Percentiles rank a stretch among this genome's conserved stretches.
Evolutionary conservation across 2,797 vertebrate genomes (phyloP).

Genomic region (Myotis findleyi): DNA sequence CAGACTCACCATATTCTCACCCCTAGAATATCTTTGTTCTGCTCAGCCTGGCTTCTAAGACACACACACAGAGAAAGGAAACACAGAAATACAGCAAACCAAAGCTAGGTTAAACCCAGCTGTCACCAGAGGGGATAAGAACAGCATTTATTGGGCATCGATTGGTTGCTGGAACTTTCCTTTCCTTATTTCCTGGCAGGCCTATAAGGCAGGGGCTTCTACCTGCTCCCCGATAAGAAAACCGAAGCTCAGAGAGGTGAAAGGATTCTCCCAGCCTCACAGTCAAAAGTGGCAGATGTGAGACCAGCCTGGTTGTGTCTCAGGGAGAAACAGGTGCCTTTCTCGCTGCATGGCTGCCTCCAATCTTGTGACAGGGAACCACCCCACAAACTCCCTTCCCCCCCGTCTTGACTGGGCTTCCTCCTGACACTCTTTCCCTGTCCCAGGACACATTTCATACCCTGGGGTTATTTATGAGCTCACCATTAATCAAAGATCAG

Average conservation of each 20-base stretch:
- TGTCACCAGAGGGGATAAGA: background rate
- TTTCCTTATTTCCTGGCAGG: background rate
- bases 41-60: background rate
- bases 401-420: background rate
- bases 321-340: background rate
- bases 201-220: background rate
- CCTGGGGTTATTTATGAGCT: conserved; percentile 79
- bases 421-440: conserved; percentile 29
- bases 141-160: background rate
- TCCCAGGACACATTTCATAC: conserved; percentile 69
- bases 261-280: background rate
- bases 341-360: background rate
- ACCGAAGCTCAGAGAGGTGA: background rate
- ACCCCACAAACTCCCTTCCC: background rate
- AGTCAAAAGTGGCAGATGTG: background rate
- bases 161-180: background rate
- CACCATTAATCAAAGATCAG: conserved; percentile 83
- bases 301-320: background rate
- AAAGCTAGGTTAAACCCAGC: background rate
- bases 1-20: background rate
- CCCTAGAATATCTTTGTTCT: background rate
- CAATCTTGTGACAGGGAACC: background rate
- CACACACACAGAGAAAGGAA: background rate
- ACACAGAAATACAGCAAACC: background rate
- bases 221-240: background rate